Evolutionary conservation across 2,797 vertebrate genomes (phyloP), one percentile per base, ranked within the genome.

Genomic region (Distichodus sexfasciatus): DNA sequence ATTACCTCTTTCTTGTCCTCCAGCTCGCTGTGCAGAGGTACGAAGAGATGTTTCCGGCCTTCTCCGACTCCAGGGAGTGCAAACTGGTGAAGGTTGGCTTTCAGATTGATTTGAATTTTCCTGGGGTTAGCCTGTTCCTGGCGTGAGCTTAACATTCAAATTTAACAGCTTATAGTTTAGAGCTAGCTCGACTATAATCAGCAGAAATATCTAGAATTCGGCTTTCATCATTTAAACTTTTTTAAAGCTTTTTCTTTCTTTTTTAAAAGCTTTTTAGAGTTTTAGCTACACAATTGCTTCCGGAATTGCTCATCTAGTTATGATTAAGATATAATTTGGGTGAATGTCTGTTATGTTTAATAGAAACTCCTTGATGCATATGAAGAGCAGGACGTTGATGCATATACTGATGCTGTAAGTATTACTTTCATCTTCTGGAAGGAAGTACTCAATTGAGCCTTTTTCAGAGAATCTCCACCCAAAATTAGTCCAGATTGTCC

Each of bases 1-100:
- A 58, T 72, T 29, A 54, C 47, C 64, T 57, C 0, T 14, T 28
- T 69, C 14, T n/a, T 12, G 2, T 75, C 7, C 21, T n/a, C 29
- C 60, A 93, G 92, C 77, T 93, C 19, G 91, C 91, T 0, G 55
- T 93, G 2, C 86, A 92, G 80, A 92, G 89, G 63, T 93, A 93
- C 0, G 91, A 93, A 70, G 90, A 91, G 23, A 90, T 93, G 79
- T 92, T 92, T 47, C 92, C 92, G 0, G 92, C 91, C 0, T 93
- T 93, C 80, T 87, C 90, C 0, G 91, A 93, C 11, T 90, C 89
- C 60, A 83, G 92, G 54, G 92, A 93, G 48, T 93, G 87, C 83
- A 92, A 90, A 74, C 80, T 93, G 68, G 66, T 93, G 23, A 93
- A 92, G 74, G 92, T 93, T 46, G 1, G 63, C 29, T 28, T 44